Percentiles rank a stretch among this genome's conserved stretches.
phyloP scores from a whole-genome alignment of 2,888 invertebrate genomes.

The Acanthoscelides obtectus region DNA sequence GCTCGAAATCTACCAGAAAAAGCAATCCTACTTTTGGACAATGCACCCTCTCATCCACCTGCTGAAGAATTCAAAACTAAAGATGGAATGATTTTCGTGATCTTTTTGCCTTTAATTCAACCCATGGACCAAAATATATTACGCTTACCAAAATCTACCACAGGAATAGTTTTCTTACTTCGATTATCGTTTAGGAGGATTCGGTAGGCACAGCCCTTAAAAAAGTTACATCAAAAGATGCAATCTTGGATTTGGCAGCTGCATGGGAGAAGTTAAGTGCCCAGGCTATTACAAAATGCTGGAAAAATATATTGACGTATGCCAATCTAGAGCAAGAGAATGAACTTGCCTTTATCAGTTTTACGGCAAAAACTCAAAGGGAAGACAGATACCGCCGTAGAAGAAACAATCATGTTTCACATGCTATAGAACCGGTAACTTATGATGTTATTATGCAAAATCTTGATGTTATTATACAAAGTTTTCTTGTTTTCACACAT shows the following conservation, averaged over 20 bases:
- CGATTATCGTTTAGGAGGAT: background rate
- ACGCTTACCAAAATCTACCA: constrained; percentile 13
- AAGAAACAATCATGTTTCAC: no score
- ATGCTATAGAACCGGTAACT: no score
- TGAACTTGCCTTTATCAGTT: no score
- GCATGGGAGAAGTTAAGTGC: background rate
- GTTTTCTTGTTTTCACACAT: no score
- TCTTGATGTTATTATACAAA: no score
- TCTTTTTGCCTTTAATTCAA: constrained; percentile 13
- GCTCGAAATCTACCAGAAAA: no score
- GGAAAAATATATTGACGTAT: background rate
- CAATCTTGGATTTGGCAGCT: background rate
- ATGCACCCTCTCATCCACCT: constrained; percentile 11
- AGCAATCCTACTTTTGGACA: constrained; percentile 14
- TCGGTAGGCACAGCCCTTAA: background rate
- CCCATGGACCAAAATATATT: constrained; percentile 14
- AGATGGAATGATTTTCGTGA: constrained; percentile 10
- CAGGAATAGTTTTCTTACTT: constrained; percentile 9
- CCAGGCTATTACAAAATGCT: background rate
- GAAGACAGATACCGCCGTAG: no score
- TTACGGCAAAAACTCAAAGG: no score
- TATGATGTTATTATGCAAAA: no score
- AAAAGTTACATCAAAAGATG: background rate
- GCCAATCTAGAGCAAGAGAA: no score
- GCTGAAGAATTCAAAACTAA: constrained; percentile 7